These are phyloP conservation scores for Plectropomus leopardus DNA, from an alignment of 2,113 vertebrate genomes.

Conservation along the genomic window DNA sequence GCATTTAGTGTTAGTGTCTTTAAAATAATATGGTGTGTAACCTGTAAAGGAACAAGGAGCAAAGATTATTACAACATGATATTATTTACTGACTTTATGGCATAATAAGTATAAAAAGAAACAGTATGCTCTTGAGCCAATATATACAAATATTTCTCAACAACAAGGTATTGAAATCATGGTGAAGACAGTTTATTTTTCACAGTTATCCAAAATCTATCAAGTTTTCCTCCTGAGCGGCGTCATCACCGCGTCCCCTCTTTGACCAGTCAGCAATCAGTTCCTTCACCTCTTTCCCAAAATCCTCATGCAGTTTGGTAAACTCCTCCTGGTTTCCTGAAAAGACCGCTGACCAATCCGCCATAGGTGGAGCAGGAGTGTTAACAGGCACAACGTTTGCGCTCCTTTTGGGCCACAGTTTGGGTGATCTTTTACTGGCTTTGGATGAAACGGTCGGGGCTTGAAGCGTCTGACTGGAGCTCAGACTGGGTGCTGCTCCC, in stretches of 20 bases:
- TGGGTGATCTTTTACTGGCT: conserved; percentile 75
- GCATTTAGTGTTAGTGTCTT: not conserved
- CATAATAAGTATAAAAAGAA: conserved; percentile 13
- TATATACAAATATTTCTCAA: conserved; percentile 24
- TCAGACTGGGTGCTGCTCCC: conserved; percentile 17
- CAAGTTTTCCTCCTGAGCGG: conserved; percentile 55
- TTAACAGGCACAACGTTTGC: conserved; percentile 60
- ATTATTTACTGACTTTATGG: conserved; percentile 45
- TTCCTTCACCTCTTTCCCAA: conserved; percentile 81
- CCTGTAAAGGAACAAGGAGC: not conserved
- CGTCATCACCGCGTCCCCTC: conserved; percentile 12
- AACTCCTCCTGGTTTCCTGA: conserved; percentile 71
- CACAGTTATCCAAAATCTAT: conserved; percentile 72
- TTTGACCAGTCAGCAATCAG: conserved; percentile 73
- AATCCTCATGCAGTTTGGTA: conserved; percentile 78
- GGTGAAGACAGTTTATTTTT: not conserved
- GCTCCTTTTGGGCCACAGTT: conserved; percentile 75
- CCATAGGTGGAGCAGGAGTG: conserved; percentile 15
- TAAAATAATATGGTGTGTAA: not conserved
- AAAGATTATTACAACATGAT: not conserved
- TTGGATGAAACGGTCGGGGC: conserved; percentile 40
- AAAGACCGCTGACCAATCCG: conserved; percentile 48
- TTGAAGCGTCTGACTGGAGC: conserved; percentile 44
- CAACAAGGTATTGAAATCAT: not conserved
- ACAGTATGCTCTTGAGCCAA: not conserved